A percentile compares a stretch with the other conserved stretches of the same genome.
These are phyloP conservation scores for Plecturocebus donacophilus DNA, from an alignment of 2,113 vertebrate species.

Conservation along the genomic window DNA sequence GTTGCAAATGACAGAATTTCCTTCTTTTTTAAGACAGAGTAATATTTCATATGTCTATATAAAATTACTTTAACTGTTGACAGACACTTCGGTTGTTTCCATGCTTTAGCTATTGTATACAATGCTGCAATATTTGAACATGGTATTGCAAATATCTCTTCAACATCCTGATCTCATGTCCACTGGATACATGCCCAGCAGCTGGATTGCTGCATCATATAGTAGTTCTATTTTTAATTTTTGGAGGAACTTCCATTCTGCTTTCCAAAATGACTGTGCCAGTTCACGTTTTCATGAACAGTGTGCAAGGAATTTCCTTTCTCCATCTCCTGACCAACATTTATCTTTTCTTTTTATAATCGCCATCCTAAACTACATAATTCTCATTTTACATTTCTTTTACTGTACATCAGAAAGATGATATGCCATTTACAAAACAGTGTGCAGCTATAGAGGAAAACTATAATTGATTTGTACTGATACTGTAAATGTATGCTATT, in stretches of 20 bases:
- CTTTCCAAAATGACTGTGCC: background rate
- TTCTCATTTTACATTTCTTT: background rate
- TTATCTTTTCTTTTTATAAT: background rate
- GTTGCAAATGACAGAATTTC: background rate
- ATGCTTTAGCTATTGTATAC: background rate
- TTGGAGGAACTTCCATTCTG: background rate
- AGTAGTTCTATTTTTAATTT: background rate
- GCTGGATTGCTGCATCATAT: background rate
- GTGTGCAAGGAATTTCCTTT: background rate
- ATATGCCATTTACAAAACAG: background rate
- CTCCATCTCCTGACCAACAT: background rate
- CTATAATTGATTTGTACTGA: background rate
- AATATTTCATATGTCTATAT: background rate
- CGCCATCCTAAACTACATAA: background rate
- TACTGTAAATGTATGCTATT: background rate
- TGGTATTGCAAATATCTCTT: background rate
- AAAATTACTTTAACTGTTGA: background rate
- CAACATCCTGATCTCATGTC: background rate
- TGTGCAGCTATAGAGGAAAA: background rate
- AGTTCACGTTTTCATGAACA: background rate
- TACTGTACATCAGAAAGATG: background rate
- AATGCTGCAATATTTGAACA: background rate
- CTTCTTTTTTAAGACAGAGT: background rate
- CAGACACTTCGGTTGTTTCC: background rate
- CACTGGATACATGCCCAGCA: background rate